A percentile compares a stretch with the other conserved stretches of the same genome.
Evolutionary conservation across 1,140 invertebrate species (phyloP).

Genomic region (Aphidius gifuensis): DNA sequence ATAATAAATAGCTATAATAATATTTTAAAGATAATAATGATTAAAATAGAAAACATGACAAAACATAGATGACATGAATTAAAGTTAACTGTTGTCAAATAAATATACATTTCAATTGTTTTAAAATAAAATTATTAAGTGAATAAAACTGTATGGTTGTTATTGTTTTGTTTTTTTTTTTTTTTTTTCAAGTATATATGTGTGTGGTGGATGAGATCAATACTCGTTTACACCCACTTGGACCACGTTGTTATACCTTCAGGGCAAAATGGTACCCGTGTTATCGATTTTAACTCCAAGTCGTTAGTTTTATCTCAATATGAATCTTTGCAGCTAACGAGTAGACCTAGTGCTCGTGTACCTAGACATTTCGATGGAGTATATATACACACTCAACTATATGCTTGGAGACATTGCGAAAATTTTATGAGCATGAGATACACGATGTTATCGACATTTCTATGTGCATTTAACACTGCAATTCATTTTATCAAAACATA

Average conservation of each 20-base stretch:
- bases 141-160: too few species aligned
- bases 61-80: too few species aligned
- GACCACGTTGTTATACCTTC: slow-evolving; percentile 9
- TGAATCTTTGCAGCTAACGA: slow-evolving; percentile 16
- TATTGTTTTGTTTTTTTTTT: too few species aligned
- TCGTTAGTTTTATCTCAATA: slow-evolving; percentile 17
- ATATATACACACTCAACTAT: background rate
- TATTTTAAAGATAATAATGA: too few species aligned
- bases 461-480: slow-evolving; percentile 12
- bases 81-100: too few species aligned
- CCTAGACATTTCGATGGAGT: slow-evolving; percentile 2
- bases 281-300: slow-evolving; percentile 14
- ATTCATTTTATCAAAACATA: slow-evolving; percentile 2
- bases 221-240: slow-evolving; percentile 17
- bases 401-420: slow-evolving; percentile 12
- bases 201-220: background rate
- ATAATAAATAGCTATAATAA: too few species aligned
- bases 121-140: too few species aligned
- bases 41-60: too few species aligned
- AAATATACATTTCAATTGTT: too few species aligned
- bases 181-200: too few species aligned
- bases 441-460: slow-evolving; percentile 12
- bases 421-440: slow-evolving; percentile 16
- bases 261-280: slow-evolving; percentile 12
- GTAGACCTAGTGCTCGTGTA: background rate